phyloP scores from a whole-genome alignment of 2,888 invertebrate genomes.

The Mythimna lalbum region DNA sequence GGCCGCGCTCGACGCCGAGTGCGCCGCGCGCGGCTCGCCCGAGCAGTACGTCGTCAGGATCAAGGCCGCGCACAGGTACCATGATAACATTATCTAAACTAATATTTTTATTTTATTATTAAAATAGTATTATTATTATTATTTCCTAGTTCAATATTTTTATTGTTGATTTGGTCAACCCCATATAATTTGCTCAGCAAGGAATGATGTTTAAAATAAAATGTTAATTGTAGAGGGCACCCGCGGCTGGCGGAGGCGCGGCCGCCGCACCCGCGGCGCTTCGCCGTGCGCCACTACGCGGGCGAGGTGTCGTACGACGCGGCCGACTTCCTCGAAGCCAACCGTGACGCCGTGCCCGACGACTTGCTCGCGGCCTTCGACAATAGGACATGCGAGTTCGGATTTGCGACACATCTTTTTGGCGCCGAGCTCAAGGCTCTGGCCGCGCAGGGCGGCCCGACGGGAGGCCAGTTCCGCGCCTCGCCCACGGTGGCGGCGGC shows the following conservation, averaged over 20 bases:
- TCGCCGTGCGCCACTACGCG: conserved; percentile 97
- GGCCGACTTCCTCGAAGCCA: conserved; percentile 96
- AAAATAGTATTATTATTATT: too few species aligned
- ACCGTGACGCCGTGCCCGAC: conserved; percentile 97
- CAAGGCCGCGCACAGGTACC: conserved; percentile 78
- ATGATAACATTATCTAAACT: too few species aligned
- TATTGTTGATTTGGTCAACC: background rate
- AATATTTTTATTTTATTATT: too few species aligned
- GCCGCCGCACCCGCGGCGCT: conserved; percentile 94
- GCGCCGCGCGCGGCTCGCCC: conserved; percentile 95
- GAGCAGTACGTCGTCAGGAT: conserved; percentile 84
- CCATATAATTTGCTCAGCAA: background rate
- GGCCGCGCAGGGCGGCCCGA: conserved; percentile 91
- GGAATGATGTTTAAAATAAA: background rate
- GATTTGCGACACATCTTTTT: conserved; percentile 99
- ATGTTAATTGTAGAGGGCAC: conserved; percentile 92
- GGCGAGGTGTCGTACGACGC: conserved; percentile 96
- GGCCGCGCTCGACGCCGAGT: conserved; percentile 97
- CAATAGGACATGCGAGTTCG: conserved; percentile 97
- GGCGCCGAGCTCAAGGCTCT: conserved; percentile 96
- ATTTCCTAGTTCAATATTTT: background rate
- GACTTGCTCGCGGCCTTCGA: conserved; percentile 98
- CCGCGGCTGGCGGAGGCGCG: conserved; percentile 95
- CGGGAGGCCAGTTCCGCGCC: conserved; percentile 93
- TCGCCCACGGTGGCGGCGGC: conserved; percentile 96